These are phyloP conservation scores for Micrastur ruficollis DNA, from an alignment of 2,797 vertebrate genomes.

Conservation along the genomic window DNA sequence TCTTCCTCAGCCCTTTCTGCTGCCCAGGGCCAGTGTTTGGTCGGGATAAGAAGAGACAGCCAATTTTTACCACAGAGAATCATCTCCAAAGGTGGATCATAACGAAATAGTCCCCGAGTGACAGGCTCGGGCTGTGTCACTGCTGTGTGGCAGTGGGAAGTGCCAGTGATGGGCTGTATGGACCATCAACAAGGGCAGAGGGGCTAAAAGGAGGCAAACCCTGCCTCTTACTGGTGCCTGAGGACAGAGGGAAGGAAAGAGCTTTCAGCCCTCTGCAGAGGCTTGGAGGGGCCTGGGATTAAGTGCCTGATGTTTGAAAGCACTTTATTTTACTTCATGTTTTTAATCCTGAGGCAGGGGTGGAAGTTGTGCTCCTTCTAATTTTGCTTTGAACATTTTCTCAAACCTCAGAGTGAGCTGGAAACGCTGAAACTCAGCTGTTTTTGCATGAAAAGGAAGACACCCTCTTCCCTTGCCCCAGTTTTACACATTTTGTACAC, in stretches of 20 bases:
- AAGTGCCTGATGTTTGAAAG: neutral
- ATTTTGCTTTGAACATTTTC: neutral
- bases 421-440: neutral
- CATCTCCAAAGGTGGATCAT: neutral
- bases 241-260: neutral
- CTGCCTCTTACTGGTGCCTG: neutral
- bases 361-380: neutral
- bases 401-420: neutral
- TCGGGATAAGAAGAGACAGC: neutral
- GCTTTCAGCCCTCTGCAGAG: neutral
- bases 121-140: fast-evolving
- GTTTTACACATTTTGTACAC: neutral
- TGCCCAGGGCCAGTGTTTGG: neutral
- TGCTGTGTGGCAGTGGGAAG: neutral
- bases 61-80: neutral
- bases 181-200: neutral
- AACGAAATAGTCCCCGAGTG: fast-evolving
- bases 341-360: neutral
- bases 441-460: neutral
- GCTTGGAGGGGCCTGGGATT: neutral
- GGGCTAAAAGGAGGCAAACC: neutral
- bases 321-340: neutral
- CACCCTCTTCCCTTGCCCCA: no score
- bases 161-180: neutral
- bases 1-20: neutral